Conservation (phyloP, 2,888 invertebrate genomes). For the Ophion ventricosus region DNA sequence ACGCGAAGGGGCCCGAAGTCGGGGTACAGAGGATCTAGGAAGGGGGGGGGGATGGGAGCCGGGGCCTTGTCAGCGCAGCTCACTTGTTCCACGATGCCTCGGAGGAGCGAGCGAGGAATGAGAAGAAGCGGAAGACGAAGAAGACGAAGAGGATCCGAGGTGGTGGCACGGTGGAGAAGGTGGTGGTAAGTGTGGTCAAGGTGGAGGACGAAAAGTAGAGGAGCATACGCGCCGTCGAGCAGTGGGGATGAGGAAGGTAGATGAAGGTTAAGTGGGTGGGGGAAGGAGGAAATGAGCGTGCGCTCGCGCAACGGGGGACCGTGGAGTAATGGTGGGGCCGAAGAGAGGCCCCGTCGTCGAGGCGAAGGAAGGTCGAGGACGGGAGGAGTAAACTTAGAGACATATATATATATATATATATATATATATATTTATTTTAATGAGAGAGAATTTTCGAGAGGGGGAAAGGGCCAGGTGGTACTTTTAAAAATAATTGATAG, state of each 20-base stretch:
- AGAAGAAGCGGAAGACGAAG: slow-evolving; percentile 30
- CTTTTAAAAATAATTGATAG: slow-evolving; percentile 20
- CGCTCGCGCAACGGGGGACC: slow-evolving; percentile 51
- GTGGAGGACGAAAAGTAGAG: slow-evolving; percentile 60
- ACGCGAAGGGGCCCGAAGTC: neutral
- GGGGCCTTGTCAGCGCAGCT: slow-evolving; percentile 9
- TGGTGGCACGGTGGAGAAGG: slow-evolving; percentile 58
- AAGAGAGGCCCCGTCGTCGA: slow-evolving; percentile 53
- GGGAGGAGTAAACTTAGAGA: slow-evolving; percentile 60
- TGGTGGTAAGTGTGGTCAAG: slow-evolving; percentile 59
- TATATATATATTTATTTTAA: slow-evolving; percentile 36
- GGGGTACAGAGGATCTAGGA: neutral
- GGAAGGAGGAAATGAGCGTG: slow-evolving; percentile 58
- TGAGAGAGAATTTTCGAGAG: slow-evolving; percentile 4
- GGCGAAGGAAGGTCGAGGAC: slow-evolving; percentile 68
- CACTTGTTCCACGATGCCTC: slow-evolving; percentile 45
- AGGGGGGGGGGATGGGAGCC: neutral
- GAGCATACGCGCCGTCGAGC: slow-evolving; percentile 28
- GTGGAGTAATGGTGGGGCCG: slow-evolving; percentile 42
- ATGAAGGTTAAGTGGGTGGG: slow-evolving; percentile 65
- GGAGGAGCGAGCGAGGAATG: slow-evolving; percentile 45
- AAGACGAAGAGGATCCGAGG: slow-evolving; percentile 39
- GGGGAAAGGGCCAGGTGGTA: neutral
- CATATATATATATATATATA: neutral
- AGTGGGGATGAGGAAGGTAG: slow-evolving; percentile 64